phyloP scores from a whole-genome alignment of 2,113 vertebrate genomes.

The rat (Rattus norvegicus) region GRCr8 NC_086026.1:118570001-118570500 shows the following conservation, averaged over 20 bases:
- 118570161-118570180: neutral
- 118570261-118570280: neutral
- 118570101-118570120: neutral
- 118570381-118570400: neutral
- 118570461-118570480: neutral
- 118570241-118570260: neutral
- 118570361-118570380: neutral
- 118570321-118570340: neutral
- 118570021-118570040: neutral
- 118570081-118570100: neutral
- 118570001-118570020: neutral
- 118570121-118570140: conserved; percentile 54
- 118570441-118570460: neutral
- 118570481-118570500: neutral
- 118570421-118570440: neutral
- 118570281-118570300: neutral
- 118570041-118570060: neutral
- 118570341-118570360: conserved; percentile 8
- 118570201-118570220: neutral
- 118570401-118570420: neutral
- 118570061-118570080: neutral
- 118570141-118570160: conserved; percentile 70
- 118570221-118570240: neutral
- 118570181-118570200: neutral
- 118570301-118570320: neutral